Evolutionary conservation across 1,140 invertebrate genomes (phyloP).

Genomic region (Lepidotrigona ventralis): DNA sequence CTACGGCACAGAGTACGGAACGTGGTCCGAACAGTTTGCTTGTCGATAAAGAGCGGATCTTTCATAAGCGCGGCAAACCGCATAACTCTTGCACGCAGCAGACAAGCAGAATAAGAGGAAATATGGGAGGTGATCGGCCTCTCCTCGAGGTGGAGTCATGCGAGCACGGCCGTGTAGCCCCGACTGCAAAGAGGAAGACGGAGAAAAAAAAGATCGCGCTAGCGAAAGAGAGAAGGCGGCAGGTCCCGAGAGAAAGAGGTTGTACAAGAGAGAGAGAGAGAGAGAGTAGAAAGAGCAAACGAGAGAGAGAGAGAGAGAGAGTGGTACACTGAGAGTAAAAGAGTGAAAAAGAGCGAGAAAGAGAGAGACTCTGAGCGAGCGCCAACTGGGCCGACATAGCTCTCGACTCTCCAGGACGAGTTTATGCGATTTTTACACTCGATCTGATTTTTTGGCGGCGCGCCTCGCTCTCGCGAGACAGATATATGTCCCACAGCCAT

Average conservation of each 20-base stretch:
- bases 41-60: slow-evolving; percentile 76
- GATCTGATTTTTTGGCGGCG: slow-evolving; percentile 81
- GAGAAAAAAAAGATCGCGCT: slow-evolving; percentile 49
- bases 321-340: neutral
- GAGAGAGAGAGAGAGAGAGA: slow-evolving; percentile 30
- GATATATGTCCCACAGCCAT: slow-evolving; percentile 80
- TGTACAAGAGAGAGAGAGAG: slow-evolving; percentile 19
- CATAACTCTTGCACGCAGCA: slow-evolving; percentile 72
- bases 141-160: slow-evolving; percentile 75
- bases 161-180: slow-evolving; percentile 65
- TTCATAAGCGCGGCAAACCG: slow-evolving; percentile 75
- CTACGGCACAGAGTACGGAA: neutral
- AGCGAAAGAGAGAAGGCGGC: slow-evolving; percentile 44
- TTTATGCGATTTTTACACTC: slow-evolving; percentile 81
- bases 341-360: neutral
- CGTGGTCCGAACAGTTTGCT: slow-evolving; percentile 56
- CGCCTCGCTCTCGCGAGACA: slow-evolving; percentile 79
- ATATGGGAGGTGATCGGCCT: slow-evolving; percentile 80
- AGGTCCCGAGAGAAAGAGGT: slow-evolving; percentile 31
- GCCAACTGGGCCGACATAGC: slow-evolving; percentile 74
- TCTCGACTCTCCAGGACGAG: slow-evolving; percentile 78
- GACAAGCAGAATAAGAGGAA: slow-evolving; percentile 78
- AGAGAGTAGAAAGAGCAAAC: slow-evolving; percentile 25
- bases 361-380: slow-evolving; percentile 61
- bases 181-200: slow-evolving; percentile 64